Percentiles rank a stretch among this genome's conserved stretches.
Conservation (phyloP, 2,113 vertebrate species). For the Clinocottus analis region DNA sequence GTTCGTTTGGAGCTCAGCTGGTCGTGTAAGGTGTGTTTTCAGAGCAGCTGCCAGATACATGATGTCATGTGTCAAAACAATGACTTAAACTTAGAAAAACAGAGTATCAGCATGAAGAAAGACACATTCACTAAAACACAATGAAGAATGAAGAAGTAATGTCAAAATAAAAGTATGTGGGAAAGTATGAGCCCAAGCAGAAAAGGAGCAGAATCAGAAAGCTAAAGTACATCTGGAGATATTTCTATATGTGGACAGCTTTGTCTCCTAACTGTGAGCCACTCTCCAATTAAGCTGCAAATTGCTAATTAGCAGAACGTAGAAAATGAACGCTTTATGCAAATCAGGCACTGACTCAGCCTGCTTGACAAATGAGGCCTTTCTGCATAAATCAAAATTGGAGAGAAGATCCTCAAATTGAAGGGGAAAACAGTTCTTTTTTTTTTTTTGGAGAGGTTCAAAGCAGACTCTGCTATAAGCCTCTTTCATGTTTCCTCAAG, state of each 20-base stretch:
- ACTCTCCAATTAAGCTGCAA: constrained; percentile 88
- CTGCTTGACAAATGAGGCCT: constrained; percentile 87
- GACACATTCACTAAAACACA: neutral
- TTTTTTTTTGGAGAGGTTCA: constrained; percentile 80
- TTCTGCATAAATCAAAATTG: constrained; percentile 85
- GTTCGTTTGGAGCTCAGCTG: neutral
- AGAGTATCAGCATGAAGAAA: neutral
- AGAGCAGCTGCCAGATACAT: neutral
- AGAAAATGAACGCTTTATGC: constrained; percentile 86
- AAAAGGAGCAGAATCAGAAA: constrained; percentile 17
- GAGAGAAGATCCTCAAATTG: constrained; percentile 81
- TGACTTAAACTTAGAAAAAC: neutral
- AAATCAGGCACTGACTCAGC: constrained; percentile 87
- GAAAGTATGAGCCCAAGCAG: constrained; percentile 3
- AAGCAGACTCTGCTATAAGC: constrained; percentile 85
- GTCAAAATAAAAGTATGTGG: neutral
- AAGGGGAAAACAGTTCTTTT: constrained; percentile 66
- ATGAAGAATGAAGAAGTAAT: neutral
- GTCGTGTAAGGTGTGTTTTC: neutral
- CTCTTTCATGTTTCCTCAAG: constrained; percentile 87
- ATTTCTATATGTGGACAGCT: constrained; percentile 82
- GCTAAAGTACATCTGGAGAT: constrained; percentile 75
- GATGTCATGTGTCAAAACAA: neutral
- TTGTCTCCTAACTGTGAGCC: constrained; percentile 82
- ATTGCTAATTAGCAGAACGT: constrained; percentile 88